Base-by-base conservation (phyloP, 2,113 vertebrate genomes). In the Gadus chalcogrammus region DNA sequence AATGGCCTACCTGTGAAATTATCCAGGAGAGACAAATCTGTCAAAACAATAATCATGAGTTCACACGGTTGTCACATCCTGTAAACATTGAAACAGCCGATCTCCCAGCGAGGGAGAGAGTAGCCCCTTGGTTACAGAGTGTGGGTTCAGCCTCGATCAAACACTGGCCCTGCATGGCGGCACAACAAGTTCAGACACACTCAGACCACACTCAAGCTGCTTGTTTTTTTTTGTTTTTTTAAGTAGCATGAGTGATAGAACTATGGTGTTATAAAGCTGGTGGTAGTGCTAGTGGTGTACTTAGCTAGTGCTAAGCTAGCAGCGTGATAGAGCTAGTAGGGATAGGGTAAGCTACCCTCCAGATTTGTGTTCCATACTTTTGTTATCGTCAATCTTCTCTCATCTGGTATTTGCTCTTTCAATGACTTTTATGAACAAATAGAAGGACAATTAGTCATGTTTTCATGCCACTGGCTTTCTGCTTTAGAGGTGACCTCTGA, bases 131-230 rank as follows among this genome's bases (percentile, higher is more conserved):
- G 75, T 58, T 12, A 71, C 15, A 12, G 17, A 76, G 61, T 65
- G 71, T 13, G 61, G 42, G 52, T 73, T 64, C 69, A 61, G 72
- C 64, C 65, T 60, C 27, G 62, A 68, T 71, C 79, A 68, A 81
- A 65, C 78, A 71, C 53, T 55, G 68, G 76, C 60, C 70, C 80
- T 87, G 89, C 78, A 71, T n/a, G 72, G 80, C 77, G 88, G 75
- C 61, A 11, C 83, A 89, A 88, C 86, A 83, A 82, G 85, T 86
- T 85, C 71, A 85, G 79, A 85, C 80, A 87, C 78, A 76, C 85
- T 64, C 76, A 80, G 76, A 81, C 79, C 77, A 79, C 68, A 75
- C 77, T 84, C 52, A 67, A 63, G 56, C 63, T 53, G 70, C 85
- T 87, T 84, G 83, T 90, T 88, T 78, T 90, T 87, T 89, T 79